Percentiles rank a stretch among this genome's conserved stretches.
These are phyloP conservation scores for Crenichthys baileyi DNA, from an alignment of 2,797 vertebrate genomes.

Conservation along the genomic window DNA sequence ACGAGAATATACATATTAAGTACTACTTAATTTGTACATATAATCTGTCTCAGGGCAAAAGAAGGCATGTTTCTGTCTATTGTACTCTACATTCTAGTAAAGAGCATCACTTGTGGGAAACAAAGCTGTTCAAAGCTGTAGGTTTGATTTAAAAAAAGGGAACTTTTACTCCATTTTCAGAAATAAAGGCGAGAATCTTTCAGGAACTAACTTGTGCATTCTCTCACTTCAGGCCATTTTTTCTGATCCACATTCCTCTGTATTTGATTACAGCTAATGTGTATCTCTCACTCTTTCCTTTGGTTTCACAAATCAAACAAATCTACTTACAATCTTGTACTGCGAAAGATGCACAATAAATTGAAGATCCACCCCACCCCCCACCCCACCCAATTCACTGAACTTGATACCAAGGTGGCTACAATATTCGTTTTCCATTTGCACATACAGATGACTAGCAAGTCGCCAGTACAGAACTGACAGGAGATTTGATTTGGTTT, in stretches of 20 bases:
- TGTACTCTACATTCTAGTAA: constrained; percentile 1
- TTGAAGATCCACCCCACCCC: neutral
- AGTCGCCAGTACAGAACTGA: too few relatives aligned
- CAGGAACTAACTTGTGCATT: constrained; percentile 14
- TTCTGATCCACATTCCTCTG: constrained; percentile 51
- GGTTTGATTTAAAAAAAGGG: neutral
- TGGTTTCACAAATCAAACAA: constrained; percentile 43
- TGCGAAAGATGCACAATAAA: constrained; percentile 25
- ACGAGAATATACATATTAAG: constrained; percentile 19
- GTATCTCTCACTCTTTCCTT: constrained; percentile 43
- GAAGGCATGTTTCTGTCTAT: neutral
- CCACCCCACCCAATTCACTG: neutral
- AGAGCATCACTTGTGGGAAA: neutral
- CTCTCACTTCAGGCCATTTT: constrained; percentile 22
- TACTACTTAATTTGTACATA: constrained; percentile 11
- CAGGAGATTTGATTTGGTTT: too few relatives aligned
- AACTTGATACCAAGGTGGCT: neutral
- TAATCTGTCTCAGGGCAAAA: constrained; percentile 10
- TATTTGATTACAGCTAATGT: constrained; percentile 49
- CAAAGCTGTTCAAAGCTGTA: neutral
- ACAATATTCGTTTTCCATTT: neutral
- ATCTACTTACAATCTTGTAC: constrained; percentile 17
- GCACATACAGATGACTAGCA: neutral
- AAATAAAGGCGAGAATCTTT: neutral
- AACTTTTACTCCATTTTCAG: neutral